Conservation (phyloP, 2,888 invertebrate species). For the Homarus gammarus region DNA sequence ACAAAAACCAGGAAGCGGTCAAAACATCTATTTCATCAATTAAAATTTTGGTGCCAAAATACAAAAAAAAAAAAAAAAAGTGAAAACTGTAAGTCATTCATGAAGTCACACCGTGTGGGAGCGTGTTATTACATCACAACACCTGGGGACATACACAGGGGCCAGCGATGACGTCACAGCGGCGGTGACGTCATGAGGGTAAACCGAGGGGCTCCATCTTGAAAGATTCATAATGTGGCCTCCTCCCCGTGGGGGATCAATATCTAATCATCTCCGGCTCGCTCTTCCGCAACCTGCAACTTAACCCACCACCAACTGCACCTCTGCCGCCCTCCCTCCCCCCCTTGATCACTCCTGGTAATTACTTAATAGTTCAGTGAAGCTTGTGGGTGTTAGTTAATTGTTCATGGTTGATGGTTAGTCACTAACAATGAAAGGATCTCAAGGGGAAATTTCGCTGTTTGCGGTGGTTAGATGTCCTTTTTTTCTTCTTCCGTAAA, state of each 20-base stretch:
- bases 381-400: not conserved
- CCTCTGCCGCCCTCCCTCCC: too few species aligned
- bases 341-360: not conserved
- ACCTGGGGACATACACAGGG: not conserved
- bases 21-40: too few species aligned
- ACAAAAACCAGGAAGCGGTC: too few species aligned
- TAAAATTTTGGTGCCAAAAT: too few species aligned
- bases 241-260: slow-evolving; percentile 6
- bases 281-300: not conserved
- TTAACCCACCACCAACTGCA: not conserved
- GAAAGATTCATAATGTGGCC: slow-evolving; percentile 45
- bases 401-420: not conserved
- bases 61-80: too few species aligned
- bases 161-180: slow-evolving; percentile 6
- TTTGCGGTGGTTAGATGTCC: too few species aligned
- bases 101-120: too few species aligned
- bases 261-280: not conserved
- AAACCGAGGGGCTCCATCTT: slow-evolving; percentile 22
- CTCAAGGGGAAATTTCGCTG: too few species aligned
- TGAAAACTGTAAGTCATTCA: too few species aligned
- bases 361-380: not conserved
- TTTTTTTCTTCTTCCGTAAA: too few species aligned
- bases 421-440: too few species aligned
- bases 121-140: too few species aligned
- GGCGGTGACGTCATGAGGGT: slow-evolving; percentile 11